Evolutionary conservation across 2,797 vertebrate genomes (phyloP), one percentile per base, ranked within the genome.

Genomic region (Epinephelus malabaricus): DNA sequence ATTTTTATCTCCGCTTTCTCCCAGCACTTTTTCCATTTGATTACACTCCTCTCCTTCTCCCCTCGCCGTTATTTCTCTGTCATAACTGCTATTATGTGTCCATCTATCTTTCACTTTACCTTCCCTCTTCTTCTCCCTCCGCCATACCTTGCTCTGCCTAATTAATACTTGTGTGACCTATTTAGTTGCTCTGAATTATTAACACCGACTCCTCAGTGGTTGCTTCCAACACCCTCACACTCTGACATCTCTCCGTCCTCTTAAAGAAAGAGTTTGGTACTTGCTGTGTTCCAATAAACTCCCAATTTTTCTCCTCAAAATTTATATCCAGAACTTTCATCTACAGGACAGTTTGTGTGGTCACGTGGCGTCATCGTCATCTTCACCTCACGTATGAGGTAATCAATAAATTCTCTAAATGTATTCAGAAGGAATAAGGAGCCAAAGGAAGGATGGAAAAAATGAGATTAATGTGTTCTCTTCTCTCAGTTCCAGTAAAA

Each of bases 91-190:
- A 13, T 61, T 73, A 69, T 59, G 54, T 68, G 66, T 74, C 82
- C 56, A 46, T 78, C 47, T 63, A 19, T 61, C 71, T 77, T 63
- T 53, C 58, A 23, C 46, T 72, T 58, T 51, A 8, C 61, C 43
- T 49, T 34, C 46, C 69, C 55, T 50, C 56, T 58, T 62, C 63
- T 15, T 71, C 25, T 58, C 21, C 65, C 46, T 74, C 76, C 47
- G 53, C 63, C 69, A 14, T 55, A 43, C 50, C 69, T 69, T 63
- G 74, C 62, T 90, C 81, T 69, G 58, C 76, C 85, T 93, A 88
- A 93, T 93, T 89, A 90, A 88, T 84, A 87, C 83, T 86, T 79
- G 74, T 78, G 86, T 92, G 88, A 89, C 89, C 91, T 91, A 88
- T 90, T 92, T 92, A 91, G 76, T 85, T 84, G 79, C 70, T 84